These are phyloP conservation scores for Temnothorax rugatulus DNA, from an alignment of 2,888 invertebrate species.

Conservation along the genomic window DNA sequence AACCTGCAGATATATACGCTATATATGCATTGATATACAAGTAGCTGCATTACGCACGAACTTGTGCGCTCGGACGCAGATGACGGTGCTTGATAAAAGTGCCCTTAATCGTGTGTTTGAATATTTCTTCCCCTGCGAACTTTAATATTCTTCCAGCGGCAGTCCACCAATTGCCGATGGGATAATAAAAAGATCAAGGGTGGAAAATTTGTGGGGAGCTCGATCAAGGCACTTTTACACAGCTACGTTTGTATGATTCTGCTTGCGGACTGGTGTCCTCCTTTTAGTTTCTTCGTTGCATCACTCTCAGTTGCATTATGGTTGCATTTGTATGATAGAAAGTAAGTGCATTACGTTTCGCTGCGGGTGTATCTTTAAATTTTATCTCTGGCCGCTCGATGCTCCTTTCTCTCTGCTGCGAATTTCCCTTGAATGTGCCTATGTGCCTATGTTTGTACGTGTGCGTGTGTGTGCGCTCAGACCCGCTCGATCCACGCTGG, in stretches of 20 bases:
- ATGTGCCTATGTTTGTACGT: slow-evolving; percentile 59
- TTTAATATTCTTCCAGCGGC: background rate
- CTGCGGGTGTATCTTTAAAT: background rate
- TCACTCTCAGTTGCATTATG: slow-evolving; percentile 37
- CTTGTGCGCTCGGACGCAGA: background rate
- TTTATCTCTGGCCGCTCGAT: background rate
- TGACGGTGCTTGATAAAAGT: background rate
- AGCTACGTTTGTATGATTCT: slow-evolving; percentile 14
- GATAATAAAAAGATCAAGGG: background rate
- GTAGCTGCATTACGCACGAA: slow-evolving; percentile 44
- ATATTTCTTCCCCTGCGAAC: background rate
- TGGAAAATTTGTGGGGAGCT: background rate
- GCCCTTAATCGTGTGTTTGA: background rate
- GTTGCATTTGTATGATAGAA: slow-evolving; percentile 13
- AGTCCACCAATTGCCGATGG: background rate
- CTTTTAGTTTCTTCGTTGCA: slow-evolving; percentile 24
- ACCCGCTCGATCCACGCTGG: slow-evolving; percentile 66
- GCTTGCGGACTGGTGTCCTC: slow-evolving; percentile 13
- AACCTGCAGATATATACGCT: background rate
- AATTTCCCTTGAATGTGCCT: slow-evolving; percentile 63
- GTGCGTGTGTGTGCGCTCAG: slow-evolving; percentile 73
- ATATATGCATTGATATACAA: slow-evolving; percentile 31
- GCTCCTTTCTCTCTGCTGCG: slow-evolving; percentile 13
- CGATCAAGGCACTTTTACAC: background rate
- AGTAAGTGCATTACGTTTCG: background rate